phyloP scores from a whole-genome alignment of 2,888 invertebrate species.

The Lottia gigantea region DNA sequence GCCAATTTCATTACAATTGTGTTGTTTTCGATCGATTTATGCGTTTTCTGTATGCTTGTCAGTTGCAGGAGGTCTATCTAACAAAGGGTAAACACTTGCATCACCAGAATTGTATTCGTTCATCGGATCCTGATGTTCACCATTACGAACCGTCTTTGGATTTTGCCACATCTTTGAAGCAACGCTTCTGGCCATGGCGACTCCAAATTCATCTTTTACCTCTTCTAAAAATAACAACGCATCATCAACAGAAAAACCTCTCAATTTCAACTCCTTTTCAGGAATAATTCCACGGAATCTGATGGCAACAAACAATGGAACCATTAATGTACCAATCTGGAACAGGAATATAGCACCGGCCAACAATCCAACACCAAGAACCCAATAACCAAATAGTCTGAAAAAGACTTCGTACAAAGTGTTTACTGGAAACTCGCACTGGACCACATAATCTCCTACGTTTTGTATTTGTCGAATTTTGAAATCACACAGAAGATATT shows the following conservation, averaged over 20 bases:
- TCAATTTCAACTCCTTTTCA: neutral
- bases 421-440: neutral
- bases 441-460: neutral
- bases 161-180: too few species aligned
- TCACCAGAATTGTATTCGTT: too few species aligned
- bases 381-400: neutral
- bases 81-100: too few species aligned
- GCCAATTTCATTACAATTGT: too few species aligned
- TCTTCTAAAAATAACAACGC: neutral
- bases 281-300: constrained; percentile 6
- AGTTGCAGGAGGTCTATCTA: too few species aligned
- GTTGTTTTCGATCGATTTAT: too few species aligned
- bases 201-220: too few species aligned
- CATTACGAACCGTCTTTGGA: too few species aligned
- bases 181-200: too few species aligned
- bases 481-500: neutral
- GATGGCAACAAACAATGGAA: neutral
- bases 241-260: constrained; percentile 3
- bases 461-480: neutral
- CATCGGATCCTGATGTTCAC: too few species aligned
- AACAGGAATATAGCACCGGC: neutral
- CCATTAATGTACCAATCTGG: neutral
- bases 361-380: neutral
- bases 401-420: neutral
- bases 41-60: too few species aligned